Evolutionary conservation across 2,888 invertebrate species (phyloP).

Genomic region (Eledone cirrhosa): DNA sequence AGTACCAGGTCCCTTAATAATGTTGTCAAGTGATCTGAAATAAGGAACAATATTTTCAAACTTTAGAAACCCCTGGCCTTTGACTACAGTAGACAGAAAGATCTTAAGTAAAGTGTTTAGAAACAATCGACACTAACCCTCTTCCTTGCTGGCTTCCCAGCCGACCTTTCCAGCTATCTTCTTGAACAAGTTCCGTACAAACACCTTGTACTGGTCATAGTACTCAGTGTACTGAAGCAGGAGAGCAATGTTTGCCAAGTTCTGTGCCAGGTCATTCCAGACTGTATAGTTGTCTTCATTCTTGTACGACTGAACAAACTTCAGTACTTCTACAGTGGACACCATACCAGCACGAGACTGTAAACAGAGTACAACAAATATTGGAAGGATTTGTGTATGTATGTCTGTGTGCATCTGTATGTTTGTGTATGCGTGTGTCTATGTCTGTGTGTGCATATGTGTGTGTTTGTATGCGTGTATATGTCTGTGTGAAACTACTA

Average conservation of each 20-base stretch:
- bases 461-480: too few species aligned
- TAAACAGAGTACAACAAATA: not conserved
- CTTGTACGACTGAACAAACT: conserved; percentile 84
- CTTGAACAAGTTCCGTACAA: conserved; percentile 78
- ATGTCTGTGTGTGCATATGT: too few species aligned
- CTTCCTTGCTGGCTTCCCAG: conserved; percentile 84
- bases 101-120: not conserved
- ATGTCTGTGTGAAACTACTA: too few species aligned
- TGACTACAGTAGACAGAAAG: not conserved
- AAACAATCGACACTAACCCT: conserved; percentile 71
- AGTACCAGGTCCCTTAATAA: conserved; percentile 86
- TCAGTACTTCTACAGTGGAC: conserved; percentile 81
- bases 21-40: conserved; percentile 79
- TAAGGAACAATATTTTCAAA: conserved; percentile 15
- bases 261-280: conserved; percentile 77
- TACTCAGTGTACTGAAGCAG: conserved; percentile 83
- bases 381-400: too few species aligned
- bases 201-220: conserved; percentile 78
- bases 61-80: too few species aligned
- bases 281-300: conserved; percentile 92
- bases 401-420: too few species aligned
- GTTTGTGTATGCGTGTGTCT: too few species aligned
- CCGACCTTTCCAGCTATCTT: conserved; percentile 80
- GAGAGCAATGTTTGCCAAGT: conserved; percentile 79
- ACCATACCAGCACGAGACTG: conserved; percentile 79